phyloP scores from a whole-genome alignment of 2,888 invertebrate genomes.

The Tanaodytes sp. region DNA sequence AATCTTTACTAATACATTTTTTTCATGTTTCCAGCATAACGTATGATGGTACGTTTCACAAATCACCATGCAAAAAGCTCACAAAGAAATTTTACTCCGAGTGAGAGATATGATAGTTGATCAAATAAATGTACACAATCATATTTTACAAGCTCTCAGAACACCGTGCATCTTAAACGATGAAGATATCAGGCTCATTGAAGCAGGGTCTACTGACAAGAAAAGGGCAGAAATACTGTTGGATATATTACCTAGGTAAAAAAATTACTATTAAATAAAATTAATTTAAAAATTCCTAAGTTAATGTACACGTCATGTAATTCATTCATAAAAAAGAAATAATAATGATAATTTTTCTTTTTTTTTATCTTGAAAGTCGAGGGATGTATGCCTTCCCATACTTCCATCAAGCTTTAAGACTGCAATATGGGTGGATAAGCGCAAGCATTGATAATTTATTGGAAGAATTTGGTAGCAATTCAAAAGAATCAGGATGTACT shows the following conservation, averaged over 20 bases:
- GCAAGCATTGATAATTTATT: conserved; percentile 71
- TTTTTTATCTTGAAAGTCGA: conserved; percentile 57
- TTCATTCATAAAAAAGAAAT: too few species aligned
- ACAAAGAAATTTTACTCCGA: conserved; percentile 60
- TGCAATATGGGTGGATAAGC: conserved; percentile 77
- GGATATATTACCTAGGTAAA: conserved; percentile 65
- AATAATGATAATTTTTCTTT: not conserved
- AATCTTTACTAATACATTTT: too few species aligned
- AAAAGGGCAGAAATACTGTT: conserved; percentile 62
- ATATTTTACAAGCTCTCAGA: conserved; percentile 61
- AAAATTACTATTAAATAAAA: too few species aligned
- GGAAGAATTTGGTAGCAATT: conserved; percentile 47
- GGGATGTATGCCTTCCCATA: conserved; percentile 73
- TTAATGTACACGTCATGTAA: too few species aligned
- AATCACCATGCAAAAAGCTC: conserved; percentile 61
- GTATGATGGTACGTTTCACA: conserved; percentile 29
- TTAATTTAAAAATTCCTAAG: too few species aligned
- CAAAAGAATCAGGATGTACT: conserved; percentile 18
- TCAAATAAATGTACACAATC: conserved; percentile 67
- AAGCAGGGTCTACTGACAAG: conserved; percentile 53
- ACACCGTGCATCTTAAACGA: conserved; percentile 61
- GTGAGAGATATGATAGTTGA: conserved; percentile 59
- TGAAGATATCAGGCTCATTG: conserved; percentile 61
- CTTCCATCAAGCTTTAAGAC: conserved; percentile 76
- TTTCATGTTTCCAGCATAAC: conserved; percentile 12